phyloP scores from a whole-genome alignment of 2,113 vertebrate species.

The Romanogobio albipinnatus region DNA sequence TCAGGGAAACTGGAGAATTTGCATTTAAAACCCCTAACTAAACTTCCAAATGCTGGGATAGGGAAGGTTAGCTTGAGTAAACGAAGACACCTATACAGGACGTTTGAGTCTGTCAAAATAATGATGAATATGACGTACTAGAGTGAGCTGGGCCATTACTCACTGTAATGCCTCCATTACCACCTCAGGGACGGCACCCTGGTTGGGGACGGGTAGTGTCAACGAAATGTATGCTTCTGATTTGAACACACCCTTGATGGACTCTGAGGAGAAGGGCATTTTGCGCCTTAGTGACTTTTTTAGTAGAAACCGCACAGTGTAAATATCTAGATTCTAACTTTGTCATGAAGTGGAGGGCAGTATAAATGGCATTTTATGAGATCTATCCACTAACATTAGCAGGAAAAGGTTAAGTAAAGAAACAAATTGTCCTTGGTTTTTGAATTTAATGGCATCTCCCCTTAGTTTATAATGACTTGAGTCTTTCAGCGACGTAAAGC shows the following conservation, averaged over 20 bases:
- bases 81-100: slow-evolving; percentile 64
- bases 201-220: slow-evolving; percentile 1
- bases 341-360: neutral
- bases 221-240: slow-evolving; percentile 30
- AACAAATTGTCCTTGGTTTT: slow-evolving; percentile 51
- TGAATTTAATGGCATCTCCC: slow-evolving; percentile 50
- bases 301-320: neutral
- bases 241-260: slow-evolving; percentile 40
- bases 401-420: slow-evolving; percentile 31
- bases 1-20: slow-evolving; percentile 31
- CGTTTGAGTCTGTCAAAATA: slow-evolving; percentile 51
- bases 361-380: slow-evolving; percentile 38
- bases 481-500: slow-evolving; percentile 43
- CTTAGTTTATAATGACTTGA: slow-evolving; percentile 48
- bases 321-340: slow-evolving; percentile 3
- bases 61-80: slow-evolving; percentile 61
- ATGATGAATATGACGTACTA: slow-evolving; percentile 63
- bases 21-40: neutral
- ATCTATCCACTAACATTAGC: neutral
- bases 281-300: slow-evolving; percentile 12
- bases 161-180: slow-evolving; percentile 68
- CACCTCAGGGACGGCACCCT: slow-evolving; percentile 40
- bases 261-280: slow-evolving; percentile 40
- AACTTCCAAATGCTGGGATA: slow-evolving; percentile 29
- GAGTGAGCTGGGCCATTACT: slow-evolving; percentile 64